phyloP scores from a whole-genome alignment of 2,888 invertebrate species.

The Cheilosia urbana region DNA sequence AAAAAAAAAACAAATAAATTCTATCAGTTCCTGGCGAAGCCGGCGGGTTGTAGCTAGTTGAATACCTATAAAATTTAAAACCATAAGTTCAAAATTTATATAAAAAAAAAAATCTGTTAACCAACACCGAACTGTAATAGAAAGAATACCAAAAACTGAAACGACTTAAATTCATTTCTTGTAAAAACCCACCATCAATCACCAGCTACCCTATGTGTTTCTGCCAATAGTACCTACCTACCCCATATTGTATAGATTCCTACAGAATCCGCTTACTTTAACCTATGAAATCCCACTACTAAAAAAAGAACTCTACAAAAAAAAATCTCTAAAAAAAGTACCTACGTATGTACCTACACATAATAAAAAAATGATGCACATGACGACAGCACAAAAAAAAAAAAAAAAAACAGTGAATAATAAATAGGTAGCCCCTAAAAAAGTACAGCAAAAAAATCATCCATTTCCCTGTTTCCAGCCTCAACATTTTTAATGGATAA shows the following conservation, averaged over 20 bases:
- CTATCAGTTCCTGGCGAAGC: no score
- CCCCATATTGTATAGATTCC: neutral
- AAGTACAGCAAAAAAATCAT: constrained; percentile 33
- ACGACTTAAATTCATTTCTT: neutral
- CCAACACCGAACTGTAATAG: no score
- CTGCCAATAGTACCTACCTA: neutral
- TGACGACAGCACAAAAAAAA: constrained; percentile 28
- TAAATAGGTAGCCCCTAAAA: neutral
- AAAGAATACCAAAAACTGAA: neutral
- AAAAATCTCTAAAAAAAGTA: constrained; percentile 63
- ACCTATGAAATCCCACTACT: constrained; percentile 55
- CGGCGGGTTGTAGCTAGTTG: no score
- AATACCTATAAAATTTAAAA: no score
- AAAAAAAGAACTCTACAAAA: constrained; percentile 44
- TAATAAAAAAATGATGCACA: constrained; percentile 58
- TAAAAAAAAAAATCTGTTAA: no score
- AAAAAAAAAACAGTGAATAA: constrained; percentile 29
- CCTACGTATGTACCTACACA: neutral
- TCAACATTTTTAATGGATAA: constrained; percentile 72
- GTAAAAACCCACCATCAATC: neutral
- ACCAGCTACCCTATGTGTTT: constrained; percentile 46
- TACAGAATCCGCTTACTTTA: constrained; percentile 61
- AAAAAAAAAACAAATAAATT: no score
- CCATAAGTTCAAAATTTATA: no score
- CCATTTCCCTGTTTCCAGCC: constrained; percentile 62